Base-by-base conservation (phyloP, 2,888 invertebrate species). In the Watsonalla binaria region DNA sequence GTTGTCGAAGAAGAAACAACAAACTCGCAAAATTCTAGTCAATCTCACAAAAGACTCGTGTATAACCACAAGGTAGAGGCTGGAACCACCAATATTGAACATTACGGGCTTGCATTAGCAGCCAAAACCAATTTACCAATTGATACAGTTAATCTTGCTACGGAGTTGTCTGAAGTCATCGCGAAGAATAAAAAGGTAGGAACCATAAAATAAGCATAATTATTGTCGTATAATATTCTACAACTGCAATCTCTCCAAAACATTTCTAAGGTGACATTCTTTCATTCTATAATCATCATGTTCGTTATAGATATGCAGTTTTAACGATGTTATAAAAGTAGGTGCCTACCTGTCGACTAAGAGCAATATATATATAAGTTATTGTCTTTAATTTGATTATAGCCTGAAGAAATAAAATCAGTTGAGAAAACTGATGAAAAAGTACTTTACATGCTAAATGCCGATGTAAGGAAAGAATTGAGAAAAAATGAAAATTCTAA, bases 101-200 rank as follows among this genome's bases (percentile, higher is more conserved):
- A 92, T 57, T 96, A 96, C 68, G 96, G 95, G 0, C 80, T 95
- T 35, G 87, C 92, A 34, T 78, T 95, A 51, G 94, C 95, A 1
- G 84, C 92, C 57, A 92, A 91, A 62, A 92, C 92, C 0, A 90
- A 93, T 59, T 85, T 94, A 66, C 94, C 94, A 0, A 78, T 86
- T 57, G 77, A 84, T n/a, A 90, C 93, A 5, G 80, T 93, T 0
- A 79, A 89, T 51, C 72, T 92, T 47, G 93, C 94, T 0, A 82
- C 86, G 54, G 84, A 90, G 58, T 73, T 92, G 2, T 86, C 91
- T 6, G 79, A 79, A 51, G 63, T 90, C 1, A 88, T 92, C 48
- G 63, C 70, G 0, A 71, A 70, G 39, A 79, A 72, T 57, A 74
- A 67, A 57, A 83, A 84, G 78, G 92, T 91, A 75, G 54, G 15